These are phyloP conservation scores for Prinia subflava DNA, from an alignment of 2,113 vertebrate species.

Conservation along the genomic window DNA sequence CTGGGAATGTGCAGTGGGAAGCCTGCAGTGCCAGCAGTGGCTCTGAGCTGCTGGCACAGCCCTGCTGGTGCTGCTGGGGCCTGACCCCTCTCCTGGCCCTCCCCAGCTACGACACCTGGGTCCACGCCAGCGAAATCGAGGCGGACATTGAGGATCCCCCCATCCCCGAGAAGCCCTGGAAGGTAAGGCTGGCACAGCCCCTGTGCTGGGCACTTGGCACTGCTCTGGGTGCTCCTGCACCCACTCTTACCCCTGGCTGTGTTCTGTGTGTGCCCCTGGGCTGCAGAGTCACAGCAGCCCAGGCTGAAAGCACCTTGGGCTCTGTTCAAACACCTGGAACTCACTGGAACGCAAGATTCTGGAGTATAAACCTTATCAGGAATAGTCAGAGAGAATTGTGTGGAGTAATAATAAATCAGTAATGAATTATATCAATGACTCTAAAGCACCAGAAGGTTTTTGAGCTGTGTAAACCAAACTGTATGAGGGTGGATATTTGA, in stretches of 20 bases:
- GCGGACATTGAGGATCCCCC: conserved; percentile 92
- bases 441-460: background rate
- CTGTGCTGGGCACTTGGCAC: rapidly evolving
- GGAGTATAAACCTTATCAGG: background rate
- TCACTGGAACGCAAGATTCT: background rate
- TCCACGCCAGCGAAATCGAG: conserved; percentile 87
- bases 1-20: background rate
- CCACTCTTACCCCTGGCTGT: rapidly evolving
- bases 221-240: background rate
- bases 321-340: background rate
- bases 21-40: background rate
- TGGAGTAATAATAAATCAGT: background rate
- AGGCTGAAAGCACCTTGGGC: background rate
- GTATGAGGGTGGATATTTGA: background rate
- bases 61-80: background rate
- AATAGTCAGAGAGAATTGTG: background rate
- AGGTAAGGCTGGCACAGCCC: conserved; percentile 69
- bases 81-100: background rate
- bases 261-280: too few species aligned
- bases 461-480: background rate
- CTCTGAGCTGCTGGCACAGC: background rate
- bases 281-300: too few species aligned
- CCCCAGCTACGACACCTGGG: conserved; percentile 93
- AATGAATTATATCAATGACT: background rate
- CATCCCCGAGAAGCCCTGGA: conserved; percentile 89